A percentile compares a stretch with the other conserved stretches of the same genome.
Conservation (phyloP, 2,888 invertebrate genomes). For the Cryptosula pallasiana region DNA sequence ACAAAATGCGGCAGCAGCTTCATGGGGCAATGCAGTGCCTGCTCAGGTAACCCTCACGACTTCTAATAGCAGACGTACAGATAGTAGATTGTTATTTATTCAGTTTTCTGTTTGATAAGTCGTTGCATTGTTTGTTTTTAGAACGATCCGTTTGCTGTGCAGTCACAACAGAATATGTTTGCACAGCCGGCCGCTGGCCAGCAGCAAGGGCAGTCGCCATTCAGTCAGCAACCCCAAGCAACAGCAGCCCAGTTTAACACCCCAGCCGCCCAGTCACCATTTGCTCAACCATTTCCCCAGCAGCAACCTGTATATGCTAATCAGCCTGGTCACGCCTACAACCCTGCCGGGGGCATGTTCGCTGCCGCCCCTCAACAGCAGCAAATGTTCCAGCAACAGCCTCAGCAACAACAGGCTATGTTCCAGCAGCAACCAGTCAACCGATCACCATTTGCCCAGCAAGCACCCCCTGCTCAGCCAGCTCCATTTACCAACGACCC, state of each 20-base stretch:
- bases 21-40: conserved; percentile 12
- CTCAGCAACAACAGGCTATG: background rate
- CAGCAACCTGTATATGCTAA: background rate
- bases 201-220: background rate
- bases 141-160: conserved; percentile 19
- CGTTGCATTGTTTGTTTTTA: too few relatives aligned
- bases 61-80: too few relatives aligned
- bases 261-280: background rate
- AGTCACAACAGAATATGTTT: background rate
- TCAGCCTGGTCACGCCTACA: background rate
- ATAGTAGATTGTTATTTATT: too few relatives aligned
- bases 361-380: too few relatives aligned
- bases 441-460: background rate
- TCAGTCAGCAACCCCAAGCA: background rate
- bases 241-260: background rate
- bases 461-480: background rate
- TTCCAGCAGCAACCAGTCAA: background rate
- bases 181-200: background rate
- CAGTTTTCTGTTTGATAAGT: too few relatives aligned
- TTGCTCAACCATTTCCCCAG: background rate
- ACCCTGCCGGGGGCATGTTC: background rate
- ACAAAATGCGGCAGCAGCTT: background rate
- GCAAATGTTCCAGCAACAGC: background rate
- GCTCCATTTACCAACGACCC: background rate
- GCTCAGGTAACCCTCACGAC: conserved; percentile 3